Evolutionary conservation across 2,113 vertebrate species (phyloP).

Genomic region (Tympanuchus pallidicinctus): DNA sequence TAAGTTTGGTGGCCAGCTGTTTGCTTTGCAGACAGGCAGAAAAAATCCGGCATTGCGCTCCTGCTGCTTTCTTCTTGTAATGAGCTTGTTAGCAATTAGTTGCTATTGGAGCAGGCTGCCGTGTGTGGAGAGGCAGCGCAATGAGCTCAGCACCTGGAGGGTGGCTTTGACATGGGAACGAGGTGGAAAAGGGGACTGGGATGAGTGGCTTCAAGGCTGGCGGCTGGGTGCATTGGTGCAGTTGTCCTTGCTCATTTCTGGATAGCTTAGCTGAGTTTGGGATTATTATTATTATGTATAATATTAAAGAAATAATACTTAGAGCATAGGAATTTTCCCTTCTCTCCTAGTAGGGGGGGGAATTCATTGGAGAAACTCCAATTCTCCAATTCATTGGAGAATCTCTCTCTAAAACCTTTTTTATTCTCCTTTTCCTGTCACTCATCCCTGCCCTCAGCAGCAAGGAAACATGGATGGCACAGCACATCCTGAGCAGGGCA

Average conservation of each 20-base stretch:
- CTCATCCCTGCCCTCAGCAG: no score
- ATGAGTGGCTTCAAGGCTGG: not conserved
- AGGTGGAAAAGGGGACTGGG: not conserved
- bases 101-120: not conserved
- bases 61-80: slow-evolving; percentile 52
- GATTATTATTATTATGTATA: fast-evolving
- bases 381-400: no score
- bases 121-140: not conserved
- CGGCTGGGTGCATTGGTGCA: fast-evolving
- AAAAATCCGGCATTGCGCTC: not conserved
- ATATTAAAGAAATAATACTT: not conserved
- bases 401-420: not conserved
- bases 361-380: not conserved
- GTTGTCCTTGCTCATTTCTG: not conserved
- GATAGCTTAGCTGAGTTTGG: not conserved
- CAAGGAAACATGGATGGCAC: fast-evolving
- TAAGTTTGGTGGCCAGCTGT: slow-evolving; percentile 57
- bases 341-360: not conserved
- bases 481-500: fast-evolving
- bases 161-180: not conserved
- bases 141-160: fast-evolving
- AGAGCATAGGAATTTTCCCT: not conserved
- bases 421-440: not conserved
- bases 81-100: slow-evolving; percentile 67
- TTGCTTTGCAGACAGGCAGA: slow-evolving; percentile 17